Evolutionary conservation across 2,888 invertebrate genomes (phyloP).

Genomic region (Drosophila nigricruria): DNA sequence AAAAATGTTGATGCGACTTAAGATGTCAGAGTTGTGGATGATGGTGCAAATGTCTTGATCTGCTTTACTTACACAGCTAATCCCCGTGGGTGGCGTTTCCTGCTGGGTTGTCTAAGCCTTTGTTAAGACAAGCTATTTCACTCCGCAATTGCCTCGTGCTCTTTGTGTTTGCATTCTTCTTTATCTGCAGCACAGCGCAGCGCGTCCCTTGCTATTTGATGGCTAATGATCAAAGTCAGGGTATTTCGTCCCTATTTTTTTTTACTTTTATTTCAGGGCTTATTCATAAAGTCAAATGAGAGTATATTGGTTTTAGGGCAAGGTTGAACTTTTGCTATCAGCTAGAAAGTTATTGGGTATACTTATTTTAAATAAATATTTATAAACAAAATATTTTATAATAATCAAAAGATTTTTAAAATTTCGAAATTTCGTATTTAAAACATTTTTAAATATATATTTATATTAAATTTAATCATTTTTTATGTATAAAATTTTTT

Average conservation of each 20-base stretch:
- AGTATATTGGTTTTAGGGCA: neutral
- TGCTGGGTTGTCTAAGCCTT: conserved; percentile 43
- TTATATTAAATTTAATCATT: no score
- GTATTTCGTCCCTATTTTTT: conserved; percentile 20
- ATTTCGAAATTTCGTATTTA: no score
- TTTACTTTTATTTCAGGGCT: neutral
- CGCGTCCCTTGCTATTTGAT: conserved; percentile 60
- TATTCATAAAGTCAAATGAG: no score
- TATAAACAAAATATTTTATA: no score
- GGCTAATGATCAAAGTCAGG: conserved; percentile 72
- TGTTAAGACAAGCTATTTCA: conserved; percentile 39
- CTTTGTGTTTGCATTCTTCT: conserved; percentile 25
- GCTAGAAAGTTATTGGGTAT: neutral
- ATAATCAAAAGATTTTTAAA: no score
- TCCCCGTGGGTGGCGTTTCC: conserved; percentile 40
- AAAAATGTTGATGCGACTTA: conserved; percentile 39
- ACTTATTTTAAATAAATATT: neutral
- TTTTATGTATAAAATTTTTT: no score
- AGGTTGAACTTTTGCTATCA: neutral
- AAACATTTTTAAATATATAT: no score
- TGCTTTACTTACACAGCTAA: conserved; percentile 52
- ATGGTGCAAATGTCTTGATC: conserved; percentile 55
- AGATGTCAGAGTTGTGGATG: conserved; percentile 34
- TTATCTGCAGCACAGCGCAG: conserved; percentile 53
- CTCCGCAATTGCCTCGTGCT: conserved; percentile 12